phyloP scores from a whole-genome alignment of 2,888 invertebrate species.

The Philopedon plagiatum region DNA sequence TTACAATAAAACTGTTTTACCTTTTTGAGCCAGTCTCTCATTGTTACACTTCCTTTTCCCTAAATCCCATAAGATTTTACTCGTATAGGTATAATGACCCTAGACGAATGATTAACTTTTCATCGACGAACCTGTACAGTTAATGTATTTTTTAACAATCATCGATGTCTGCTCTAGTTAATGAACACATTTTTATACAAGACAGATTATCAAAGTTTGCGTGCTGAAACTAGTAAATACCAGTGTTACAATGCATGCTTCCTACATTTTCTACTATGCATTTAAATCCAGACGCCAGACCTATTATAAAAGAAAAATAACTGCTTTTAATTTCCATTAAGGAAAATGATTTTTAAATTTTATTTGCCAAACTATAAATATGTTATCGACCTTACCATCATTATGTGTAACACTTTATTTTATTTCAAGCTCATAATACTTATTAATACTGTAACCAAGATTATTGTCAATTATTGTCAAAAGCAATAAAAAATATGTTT shows the following conservation, averaged over 20 bases:
- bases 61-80: too few relatives aligned
- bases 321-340: slow-evolving; percentile 5
- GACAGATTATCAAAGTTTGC: neutral
- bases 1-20: too few relatives aligned
- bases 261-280: neutral
- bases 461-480: too few relatives aligned
- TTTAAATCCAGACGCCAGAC: neutral
- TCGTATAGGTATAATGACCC: too few relatives aligned
- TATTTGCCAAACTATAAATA: neutral
- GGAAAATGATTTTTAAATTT: neutral
- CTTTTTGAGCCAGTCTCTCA: too few relatives aligned
- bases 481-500: too few relatives aligned
- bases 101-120: too few relatives aligned
- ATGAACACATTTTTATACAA: neutral
- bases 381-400: neutral
- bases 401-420: neutral
- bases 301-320: neutral
- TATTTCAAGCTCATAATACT: neutral
- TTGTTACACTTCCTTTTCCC: too few relatives aligned
- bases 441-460: too few relatives aligned
- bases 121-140: too few relatives aligned
- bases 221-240: neutral
- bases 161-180: too few relatives aligned
- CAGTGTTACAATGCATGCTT: slow-evolving; percentile 1
- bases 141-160: too few relatives aligned